Evolutionary conservation across 2,888 invertebrate species (phyloP).

Genomic region (Timema cristinae): DNA sequence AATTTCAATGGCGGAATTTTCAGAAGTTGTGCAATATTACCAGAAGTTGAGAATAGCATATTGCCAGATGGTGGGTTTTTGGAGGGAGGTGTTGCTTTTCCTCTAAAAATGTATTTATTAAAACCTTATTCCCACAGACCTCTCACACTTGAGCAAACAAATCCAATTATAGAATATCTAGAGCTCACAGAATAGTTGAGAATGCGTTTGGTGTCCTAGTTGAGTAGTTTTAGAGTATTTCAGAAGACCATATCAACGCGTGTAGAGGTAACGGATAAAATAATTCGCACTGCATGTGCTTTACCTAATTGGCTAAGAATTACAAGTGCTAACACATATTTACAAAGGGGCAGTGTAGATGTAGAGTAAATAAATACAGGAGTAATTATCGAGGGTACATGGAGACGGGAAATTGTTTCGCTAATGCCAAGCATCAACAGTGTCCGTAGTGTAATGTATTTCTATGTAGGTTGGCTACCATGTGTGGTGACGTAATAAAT

Average conservation of each 20-base stretch:
- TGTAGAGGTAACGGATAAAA: background rate
- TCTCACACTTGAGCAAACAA: background rate
- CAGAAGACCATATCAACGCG: background rate
- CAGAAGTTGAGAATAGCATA: background rate
- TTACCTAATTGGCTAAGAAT: background rate
- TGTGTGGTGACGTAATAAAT: no score
- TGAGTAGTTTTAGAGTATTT: background rate
- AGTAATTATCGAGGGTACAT: background rate
- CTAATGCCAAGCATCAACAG: background rate
- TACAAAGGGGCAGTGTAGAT: background rate
- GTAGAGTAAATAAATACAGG: background rate
- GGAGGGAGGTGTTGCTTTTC: background rate
- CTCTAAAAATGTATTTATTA: background rate
- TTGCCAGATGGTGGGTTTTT: background rate
- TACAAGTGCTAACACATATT: background rate
- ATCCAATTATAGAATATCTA: background rate
- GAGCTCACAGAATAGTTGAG: background rate
- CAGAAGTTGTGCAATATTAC: background rate
- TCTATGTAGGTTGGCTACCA: no score
- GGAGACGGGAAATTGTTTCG: background rate
- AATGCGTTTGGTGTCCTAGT: background rate
- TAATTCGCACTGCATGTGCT: background rate
- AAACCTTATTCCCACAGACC: background rate
- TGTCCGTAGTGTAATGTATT: no score
- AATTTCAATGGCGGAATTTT: background rate